These are phyloP conservation scores for Ephialtes manifestator DNA, from an alignment of 2,888 invertebrate species.

Conservation along the genomic window DNA sequence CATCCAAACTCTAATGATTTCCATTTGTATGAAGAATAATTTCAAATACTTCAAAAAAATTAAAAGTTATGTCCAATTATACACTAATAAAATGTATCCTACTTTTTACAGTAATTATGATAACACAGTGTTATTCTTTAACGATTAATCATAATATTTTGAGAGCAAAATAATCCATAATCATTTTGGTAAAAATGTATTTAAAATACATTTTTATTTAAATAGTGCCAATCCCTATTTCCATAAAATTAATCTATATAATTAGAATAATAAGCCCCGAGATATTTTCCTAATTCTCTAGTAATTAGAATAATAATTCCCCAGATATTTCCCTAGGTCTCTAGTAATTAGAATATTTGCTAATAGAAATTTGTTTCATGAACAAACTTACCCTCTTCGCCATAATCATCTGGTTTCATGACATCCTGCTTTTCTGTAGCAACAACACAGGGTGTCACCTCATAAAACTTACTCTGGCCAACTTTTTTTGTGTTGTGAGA, in stretches of 20 bases:
- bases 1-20: too few relatives aligned
- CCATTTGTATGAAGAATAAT: too few relatives aligned
- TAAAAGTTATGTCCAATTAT: not conserved
- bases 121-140: not conserved
- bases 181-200: too few relatives aligned
- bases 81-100: constrained; percentile 34
- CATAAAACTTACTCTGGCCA: constrained; percentile 87
- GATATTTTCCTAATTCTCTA: too few relatives aligned
- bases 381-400: constrained; percentile 89
- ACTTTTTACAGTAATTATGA: constrained; percentile 5
- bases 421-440: constrained; percentile 91
- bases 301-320: not conserved
- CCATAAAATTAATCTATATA: too few relatives aligned
- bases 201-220: too few relatives aligned
- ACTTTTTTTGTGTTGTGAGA: constrained; percentile 85
- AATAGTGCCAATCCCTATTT: too few relatives aligned
- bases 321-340: too few relatives aligned
- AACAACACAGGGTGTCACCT: constrained; percentile 81
- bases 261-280: too few relatives aligned
- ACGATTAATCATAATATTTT: too few relatives aligned
- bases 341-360: not conserved
- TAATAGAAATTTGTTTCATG: not conserved
- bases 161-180: too few relatives aligned
- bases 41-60: not conserved
- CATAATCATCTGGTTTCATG: constrained; percentile 93